Evolutionary conservation across 2,888 invertebrate genomes (phyloP).

Genomic region (Andrena fulva): DNA sequence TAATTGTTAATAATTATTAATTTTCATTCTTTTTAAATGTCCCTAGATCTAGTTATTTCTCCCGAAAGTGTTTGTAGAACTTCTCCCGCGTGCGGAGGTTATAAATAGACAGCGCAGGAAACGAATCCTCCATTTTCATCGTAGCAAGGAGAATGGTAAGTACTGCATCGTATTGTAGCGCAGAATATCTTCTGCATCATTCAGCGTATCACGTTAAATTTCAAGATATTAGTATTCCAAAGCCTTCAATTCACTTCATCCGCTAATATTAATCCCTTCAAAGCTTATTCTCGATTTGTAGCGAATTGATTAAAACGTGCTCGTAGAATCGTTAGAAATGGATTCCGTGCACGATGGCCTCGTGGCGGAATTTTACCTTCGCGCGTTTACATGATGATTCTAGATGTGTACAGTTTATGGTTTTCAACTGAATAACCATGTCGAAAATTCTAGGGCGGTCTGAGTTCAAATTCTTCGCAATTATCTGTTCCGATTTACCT

Average conservation of each 20-base stretch:
- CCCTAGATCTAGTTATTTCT: conserved; percentile 6
- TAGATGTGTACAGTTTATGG: conserved; percentile 88
- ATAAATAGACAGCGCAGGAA: conserved; percentile 32
- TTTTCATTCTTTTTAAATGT: not conserved
- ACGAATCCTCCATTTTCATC: conserved; percentile 77
- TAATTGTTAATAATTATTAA: not conserved
- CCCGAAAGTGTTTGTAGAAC: not conserved
- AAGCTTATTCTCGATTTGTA: not conserved
- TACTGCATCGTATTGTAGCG: conserved; percentile 24
- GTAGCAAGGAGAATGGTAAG: conserved; percentile 75
- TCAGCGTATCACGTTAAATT: not conserved
- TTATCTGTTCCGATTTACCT: conserved; percentile 10
- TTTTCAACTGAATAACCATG: conserved; percentile 89
- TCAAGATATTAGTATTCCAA: not conserved
- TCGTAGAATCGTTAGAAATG: not conserved
- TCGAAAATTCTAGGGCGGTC: conserved; percentile 92
- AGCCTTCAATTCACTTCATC: not conserved
- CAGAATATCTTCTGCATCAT: conserved; percentile 37
- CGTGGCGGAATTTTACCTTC: not conserved
- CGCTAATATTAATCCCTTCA: not conserved
- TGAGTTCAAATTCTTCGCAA: conserved; percentile 83
- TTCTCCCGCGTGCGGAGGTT: not conserved
- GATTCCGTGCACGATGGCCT: not conserved
- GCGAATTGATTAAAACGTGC: not conserved
- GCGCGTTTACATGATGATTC: conserved; percentile 87